Evolutionary conservation across 2,113 vertebrate species (phyloP).

Genomic region (Carassius carassius): DNA sequence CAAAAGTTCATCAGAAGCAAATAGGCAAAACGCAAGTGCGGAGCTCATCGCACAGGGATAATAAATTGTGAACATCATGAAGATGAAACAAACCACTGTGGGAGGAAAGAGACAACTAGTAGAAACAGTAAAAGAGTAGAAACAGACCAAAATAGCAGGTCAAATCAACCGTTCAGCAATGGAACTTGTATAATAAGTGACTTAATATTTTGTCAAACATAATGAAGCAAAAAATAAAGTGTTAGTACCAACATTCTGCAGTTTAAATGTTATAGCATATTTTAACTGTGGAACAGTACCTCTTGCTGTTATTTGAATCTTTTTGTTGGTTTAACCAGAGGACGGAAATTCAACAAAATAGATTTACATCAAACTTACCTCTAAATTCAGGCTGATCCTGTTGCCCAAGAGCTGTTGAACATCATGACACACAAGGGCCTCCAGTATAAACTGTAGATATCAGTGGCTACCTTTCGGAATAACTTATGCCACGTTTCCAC

Average conservation of each 20-base stretch:
- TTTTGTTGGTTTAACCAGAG: neutral
- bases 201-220: conserved; percentile 14
- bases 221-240: neutral
- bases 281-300: conserved; percentile 8
- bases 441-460: too few species aligned
- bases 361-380: too few species aligned
- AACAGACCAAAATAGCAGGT: neutral
- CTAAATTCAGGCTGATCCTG: too few species aligned
- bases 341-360: too few species aligned
- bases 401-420: too few species aligned
- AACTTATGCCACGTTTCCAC: too few species aligned
- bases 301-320: conserved; percentile 11
- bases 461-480: too few species aligned
- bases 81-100: neutral
- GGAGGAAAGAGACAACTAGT: neutral
- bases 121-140: neutral
- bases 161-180: neutral
- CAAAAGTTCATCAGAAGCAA: too few species aligned
- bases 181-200: neutral
- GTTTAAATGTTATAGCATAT: too few species aligned
- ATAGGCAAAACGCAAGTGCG: neutral
- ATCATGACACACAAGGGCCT: too few species aligned
- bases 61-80: too few species aligned
- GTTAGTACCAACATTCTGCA: neutral
- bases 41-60: neutral